phyloP scores from a whole-genome alignment of 2,797 vertebrate genomes.

The Gallinago nigripennis region DNA sequence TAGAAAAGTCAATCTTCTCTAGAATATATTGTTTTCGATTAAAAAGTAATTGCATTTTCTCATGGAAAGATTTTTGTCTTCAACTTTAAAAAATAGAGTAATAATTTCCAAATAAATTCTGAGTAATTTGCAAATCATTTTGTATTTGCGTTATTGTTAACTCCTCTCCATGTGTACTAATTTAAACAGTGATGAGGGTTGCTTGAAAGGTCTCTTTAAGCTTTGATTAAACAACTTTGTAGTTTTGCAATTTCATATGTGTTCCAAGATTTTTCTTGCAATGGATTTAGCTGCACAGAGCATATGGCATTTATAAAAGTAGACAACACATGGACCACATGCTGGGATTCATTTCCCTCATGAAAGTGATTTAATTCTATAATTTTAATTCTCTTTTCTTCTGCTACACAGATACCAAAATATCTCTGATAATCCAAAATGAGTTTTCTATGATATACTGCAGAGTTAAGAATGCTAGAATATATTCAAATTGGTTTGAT shows the following conservation, averaged over 20 bases:
- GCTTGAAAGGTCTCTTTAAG: conserved; percentile 65
- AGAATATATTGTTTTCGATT: conserved; percentile 45
- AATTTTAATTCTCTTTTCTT: conserved; percentile 68
- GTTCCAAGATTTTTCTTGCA: conserved; percentile 44
- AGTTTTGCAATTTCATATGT: conserved; percentile 47
- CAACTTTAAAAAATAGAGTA: conserved; percentile 13
- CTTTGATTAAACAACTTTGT: conserved; percentile 50
- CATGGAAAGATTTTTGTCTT: conserved; percentile 20
- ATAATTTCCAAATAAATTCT: conserved; percentile 47
- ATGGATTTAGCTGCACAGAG: conserved; percentile 38
- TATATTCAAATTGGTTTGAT: conserved; percentile 72
- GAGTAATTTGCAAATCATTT: conserved; percentile 36
- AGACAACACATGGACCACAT: conserved; percentile 60
- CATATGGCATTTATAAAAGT: conserved; percentile 64
- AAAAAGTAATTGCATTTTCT: conserved; percentile 54
- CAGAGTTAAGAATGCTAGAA: conserved; percentile 76
- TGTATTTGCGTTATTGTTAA: conserved; percentile 19
- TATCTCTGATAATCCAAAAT: conserved; percentile 71
- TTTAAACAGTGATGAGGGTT: conserved; percentile 43
- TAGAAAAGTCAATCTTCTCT: conserved; percentile 74
- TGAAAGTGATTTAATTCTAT: conserved; percentile 59
- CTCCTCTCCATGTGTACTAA: conserved; percentile 36
- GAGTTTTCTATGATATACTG: conserved; percentile 82
- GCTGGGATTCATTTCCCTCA: conserved; percentile 64
- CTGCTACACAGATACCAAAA: conserved; percentile 65